Evolutionary conservation across 2,888 invertebrate genomes (phyloP), one percentile per base, ranked within the genome.

Genomic region (Agrotis exclamationis): DNA sequence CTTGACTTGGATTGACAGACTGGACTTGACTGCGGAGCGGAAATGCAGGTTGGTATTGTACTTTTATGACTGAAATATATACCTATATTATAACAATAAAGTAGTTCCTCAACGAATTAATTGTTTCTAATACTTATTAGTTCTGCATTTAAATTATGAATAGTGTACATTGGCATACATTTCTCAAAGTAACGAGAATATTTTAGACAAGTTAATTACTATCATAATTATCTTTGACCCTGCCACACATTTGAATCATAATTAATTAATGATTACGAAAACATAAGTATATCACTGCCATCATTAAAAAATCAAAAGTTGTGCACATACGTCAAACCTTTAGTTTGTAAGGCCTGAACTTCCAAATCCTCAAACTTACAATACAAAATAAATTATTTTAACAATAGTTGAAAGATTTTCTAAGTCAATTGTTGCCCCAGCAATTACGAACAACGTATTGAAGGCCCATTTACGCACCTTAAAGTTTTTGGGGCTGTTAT

Each of bases 1-100:
- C 82, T 80, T 82, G 87, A 85, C 86, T 85, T 33, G 85, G 86
- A 86, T 85, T 86, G 85, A 85, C 84, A 85, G 86, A 85, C 84
- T 82, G 66, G 63, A 74, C 81, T 81, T 74, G 70, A 80, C 64
- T 70, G 56, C 64, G 73, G 71, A 71, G 59, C 80, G 70, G 71
- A 68, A 73, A 78, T 78, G 68, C 76, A 87, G 87, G 87, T 88
- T 81, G 63, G 88, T 87, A 76, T 64, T 66, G 70, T 47, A 76
- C 59, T 74, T 74, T 47, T 63, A 28, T 33, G 33, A 33, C 6
- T 6, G 33, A 33, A 33, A 33, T 33, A 33, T n/a, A n/a, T n/a
- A n/a, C n/a, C n/a, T 33, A 33, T 1, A 33, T 33, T 33, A 33
- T 7, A 33, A 33, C 33, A 7, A 33, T 33, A 33, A 33, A 33